These are phyloP conservation scores for Nebria ingens DNA, from an alignment of 1,140 invertebrate genomes.

Conservation along the genomic window DNA sequence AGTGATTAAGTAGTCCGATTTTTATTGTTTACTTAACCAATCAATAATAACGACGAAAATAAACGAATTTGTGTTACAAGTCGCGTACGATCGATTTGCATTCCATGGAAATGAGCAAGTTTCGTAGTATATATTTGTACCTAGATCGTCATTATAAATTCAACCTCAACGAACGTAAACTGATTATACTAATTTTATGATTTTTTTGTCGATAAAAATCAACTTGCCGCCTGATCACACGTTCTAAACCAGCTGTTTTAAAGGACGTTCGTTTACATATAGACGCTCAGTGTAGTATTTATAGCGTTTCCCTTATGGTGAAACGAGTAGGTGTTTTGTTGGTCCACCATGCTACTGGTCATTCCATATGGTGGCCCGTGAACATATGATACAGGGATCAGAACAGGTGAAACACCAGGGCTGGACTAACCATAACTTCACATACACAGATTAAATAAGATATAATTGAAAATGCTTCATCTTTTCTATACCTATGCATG, in stretches of 20 bases:
- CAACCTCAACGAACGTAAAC: background rate
- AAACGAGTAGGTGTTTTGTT: background rate
- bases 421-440: too few species aligned
- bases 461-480: background rate
- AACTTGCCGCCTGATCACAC: conserved; percentile 4
- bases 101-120: too few species aligned
- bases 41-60: too few species aligned
- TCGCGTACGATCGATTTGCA: too few species aligned
- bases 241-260: conserved; percentile 3
- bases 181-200: conserved; percentile 7
- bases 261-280: conserved; percentile 8
- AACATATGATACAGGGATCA: background rate
- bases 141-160: conserved; percentile 3
- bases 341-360: background rate
- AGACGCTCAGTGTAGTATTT: background rate
- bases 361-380: background rate
- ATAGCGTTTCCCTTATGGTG: background rate
- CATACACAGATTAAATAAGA: background rate
- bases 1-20: too few species aligned
- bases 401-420: conserved; percentile 1
- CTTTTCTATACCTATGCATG: background rate
- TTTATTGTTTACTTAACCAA: too few species aligned
- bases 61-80: too few species aligned
- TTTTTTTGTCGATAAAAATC: conserved; percentile 5
- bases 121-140: too few species aligned